Conservation (phyloP, 64 coral and sea anemone genomes). For the Porites lutea region DNA sequence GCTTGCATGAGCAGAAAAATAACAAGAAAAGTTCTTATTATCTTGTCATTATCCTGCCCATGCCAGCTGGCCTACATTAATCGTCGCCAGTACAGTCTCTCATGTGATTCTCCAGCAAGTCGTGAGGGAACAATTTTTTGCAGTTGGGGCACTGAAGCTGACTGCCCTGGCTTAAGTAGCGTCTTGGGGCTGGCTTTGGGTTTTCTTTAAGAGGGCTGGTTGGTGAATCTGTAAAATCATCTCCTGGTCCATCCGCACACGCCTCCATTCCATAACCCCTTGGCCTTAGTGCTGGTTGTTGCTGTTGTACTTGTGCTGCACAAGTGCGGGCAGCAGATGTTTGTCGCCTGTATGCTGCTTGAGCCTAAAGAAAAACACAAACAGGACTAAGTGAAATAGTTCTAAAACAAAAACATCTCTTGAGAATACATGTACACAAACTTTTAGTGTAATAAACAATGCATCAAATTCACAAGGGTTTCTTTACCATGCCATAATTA, state of each 20-base stretch:
- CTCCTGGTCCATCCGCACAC: constrained; percentile 24
- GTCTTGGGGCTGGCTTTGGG: neutral
- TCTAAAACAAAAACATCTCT: too few relatives aligned
- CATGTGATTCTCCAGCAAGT: constrained; percentile 63
- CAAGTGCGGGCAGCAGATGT: neutral
- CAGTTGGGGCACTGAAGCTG: constrained; percentile 53
- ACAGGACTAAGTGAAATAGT: neutral
- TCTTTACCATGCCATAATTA: too few relatives aligned
- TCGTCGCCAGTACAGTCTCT: constrained; percentile 52
- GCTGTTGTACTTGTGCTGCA: constrained; percentile 14
- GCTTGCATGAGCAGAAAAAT: neutral
- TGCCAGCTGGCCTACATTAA: neutral
- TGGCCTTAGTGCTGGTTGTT: neutral
- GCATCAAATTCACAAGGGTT: too few relatives aligned
- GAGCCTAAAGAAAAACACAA: neutral
- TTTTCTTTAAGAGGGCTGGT: neutral
- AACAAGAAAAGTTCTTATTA: neutral
- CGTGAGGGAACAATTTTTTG: constrained; percentile 27
- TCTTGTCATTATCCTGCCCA: neutral
- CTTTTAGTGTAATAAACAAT: too few relatives aligned
- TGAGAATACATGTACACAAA: too few relatives aligned
- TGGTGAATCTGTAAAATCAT: constrained; percentile 7
- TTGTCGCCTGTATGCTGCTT: neutral
- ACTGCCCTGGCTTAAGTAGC: neutral
- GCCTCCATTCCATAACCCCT: neutral